phyloP scores from a whole-genome alignment of 2,888 invertebrate genomes.

The Eugnorisma glareosa region DNA sequence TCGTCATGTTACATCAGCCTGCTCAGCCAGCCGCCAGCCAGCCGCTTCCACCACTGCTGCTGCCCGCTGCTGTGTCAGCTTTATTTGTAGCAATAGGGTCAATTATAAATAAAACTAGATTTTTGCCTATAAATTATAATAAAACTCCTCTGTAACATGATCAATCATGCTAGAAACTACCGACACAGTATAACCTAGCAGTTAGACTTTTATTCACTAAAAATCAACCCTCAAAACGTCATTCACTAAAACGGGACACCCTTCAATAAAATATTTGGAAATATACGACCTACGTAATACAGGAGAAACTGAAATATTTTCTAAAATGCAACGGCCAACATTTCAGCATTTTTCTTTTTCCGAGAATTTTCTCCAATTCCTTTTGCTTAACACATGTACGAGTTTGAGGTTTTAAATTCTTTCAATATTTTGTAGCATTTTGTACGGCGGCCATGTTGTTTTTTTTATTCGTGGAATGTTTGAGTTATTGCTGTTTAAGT shows the following conservation, averaged over 20 bases:
- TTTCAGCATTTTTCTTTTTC: constrained; percentile 48
- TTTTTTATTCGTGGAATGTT: constrained; percentile 5
- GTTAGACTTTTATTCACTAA: not conserved
- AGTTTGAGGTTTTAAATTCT: constrained; percentile 49
- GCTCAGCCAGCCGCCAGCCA: too few relatives aligned
- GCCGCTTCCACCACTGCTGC: too few relatives aligned
- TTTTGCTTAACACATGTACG: constrained; percentile 40
- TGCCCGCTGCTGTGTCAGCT: too few relatives aligned
- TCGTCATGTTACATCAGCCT: too few relatives aligned
- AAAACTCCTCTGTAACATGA: not conserved
- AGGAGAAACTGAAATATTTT: constrained; percentile 43
- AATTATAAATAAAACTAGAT: not conserved
- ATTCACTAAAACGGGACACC: constrained; percentile 1
- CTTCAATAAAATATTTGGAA: constrained; percentile 37
- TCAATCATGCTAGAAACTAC: not conserved
- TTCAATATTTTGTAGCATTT: constrained; percentile 47
- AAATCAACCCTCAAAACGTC: not conserved
- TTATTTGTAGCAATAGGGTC: not conserved
- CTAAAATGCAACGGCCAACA: constrained; percentile 37
- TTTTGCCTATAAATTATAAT: not conserved
- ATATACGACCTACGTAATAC: constrained; percentile 8
- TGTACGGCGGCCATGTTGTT: not conserved
- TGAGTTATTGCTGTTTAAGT: constrained; percentile 38
- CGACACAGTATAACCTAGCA: not conserved
- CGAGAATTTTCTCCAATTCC: constrained; percentile 28